Conservation (phyloP, 92 coral and sea anemone species). For the Porites divaricata region DNA sequence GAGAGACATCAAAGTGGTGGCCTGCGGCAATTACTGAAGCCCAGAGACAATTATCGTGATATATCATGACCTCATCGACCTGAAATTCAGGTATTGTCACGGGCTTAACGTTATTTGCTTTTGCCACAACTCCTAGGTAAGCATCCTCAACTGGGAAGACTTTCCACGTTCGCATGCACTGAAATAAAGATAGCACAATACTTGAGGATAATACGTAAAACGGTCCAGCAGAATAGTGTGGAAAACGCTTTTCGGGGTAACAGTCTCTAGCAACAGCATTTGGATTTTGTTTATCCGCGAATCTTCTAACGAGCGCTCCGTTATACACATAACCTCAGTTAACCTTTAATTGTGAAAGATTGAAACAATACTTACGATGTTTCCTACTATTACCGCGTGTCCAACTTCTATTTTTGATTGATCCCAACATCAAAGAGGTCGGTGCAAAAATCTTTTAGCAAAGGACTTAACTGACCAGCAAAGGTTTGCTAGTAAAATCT, state of each 20-base stretch:
- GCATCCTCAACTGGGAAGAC: slow-evolving; percentile 25
- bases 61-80: neutral
- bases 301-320: neutral
- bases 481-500: no score
- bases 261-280: neutral
- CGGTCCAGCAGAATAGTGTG: slow-evolving; percentile 6
- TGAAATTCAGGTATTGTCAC: slow-evolving; percentile 8
- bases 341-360: no score
- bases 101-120: neutral
- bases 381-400: no score
- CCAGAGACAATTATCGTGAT: neutral
- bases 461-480: no score
- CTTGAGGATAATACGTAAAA: slow-evolving; percentile 11
- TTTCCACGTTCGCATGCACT: neutral
- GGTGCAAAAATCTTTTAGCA: no score
- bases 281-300: neutral
- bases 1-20: neutral
- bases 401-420: no score
- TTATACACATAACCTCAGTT: no score
- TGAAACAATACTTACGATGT: no score
- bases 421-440: no score
- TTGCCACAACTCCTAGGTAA: slow-evolving; percentile 5
- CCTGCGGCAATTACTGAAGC: neutral
- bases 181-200: neutral
- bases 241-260: neutral